Evolutionary conservation across 2,113 vertebrate genomes (phyloP).

Genomic region (Myotis yumanensis): DNA sequence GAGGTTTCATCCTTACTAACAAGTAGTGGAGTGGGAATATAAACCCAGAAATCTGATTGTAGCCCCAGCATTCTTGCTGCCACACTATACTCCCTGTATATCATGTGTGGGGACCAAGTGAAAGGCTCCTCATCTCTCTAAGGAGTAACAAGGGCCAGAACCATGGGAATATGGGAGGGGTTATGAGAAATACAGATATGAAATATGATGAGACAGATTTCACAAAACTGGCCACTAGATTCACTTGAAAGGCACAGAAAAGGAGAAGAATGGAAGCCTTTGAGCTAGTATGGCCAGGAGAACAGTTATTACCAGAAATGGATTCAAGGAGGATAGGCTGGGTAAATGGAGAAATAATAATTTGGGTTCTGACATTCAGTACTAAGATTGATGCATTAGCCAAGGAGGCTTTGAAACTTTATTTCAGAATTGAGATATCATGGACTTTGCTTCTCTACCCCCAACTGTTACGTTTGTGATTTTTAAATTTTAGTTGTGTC

Average conservation of each 20-base stretch:
- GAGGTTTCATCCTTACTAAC: not conserved
- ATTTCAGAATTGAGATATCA: not conserved
- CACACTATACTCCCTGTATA: not conserved
- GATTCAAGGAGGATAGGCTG: accelerated
- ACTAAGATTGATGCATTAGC: not conserved
- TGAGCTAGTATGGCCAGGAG: not conserved
- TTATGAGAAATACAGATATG: not conserved
- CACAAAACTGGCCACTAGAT: not conserved
- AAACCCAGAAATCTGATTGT: not conserved
- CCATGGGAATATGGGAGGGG: accelerated
- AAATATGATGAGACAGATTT: not conserved
- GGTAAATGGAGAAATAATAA: not conserved
- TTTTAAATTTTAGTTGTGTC: not conserved
- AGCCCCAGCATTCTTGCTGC: not conserved
- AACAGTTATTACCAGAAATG: not conserved
- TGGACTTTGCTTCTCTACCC: not conserved
- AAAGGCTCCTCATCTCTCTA: not conserved
- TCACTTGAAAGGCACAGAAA: not conserved
- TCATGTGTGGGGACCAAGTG: too few species aligned
- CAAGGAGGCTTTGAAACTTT: not conserved
- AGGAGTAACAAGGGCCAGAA: not conserved
- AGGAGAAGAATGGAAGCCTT: not conserved
- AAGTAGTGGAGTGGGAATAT: not conserved
- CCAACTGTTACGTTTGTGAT: not conserved
- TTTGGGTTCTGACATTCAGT: not conserved